Percentiles rank a stretch among this genome's conserved stretches.
Conservation (phyloP, 2,888 invertebrate genomes). For the Drosophila histrio region DNA sequence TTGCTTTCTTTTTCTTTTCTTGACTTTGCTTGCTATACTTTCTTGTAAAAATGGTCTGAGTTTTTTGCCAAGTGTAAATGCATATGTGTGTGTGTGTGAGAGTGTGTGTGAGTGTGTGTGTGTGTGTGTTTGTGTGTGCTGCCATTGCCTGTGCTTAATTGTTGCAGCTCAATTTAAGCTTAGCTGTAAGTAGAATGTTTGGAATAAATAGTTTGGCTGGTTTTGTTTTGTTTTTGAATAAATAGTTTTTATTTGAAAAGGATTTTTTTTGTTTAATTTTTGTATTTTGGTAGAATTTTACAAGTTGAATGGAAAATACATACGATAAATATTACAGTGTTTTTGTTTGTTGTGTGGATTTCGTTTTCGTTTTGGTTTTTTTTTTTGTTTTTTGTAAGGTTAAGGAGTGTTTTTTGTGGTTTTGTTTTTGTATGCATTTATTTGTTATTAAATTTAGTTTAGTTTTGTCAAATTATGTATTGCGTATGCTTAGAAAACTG, state of each 20-base stretch:
- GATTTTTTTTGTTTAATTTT: constrained; percentile 58
- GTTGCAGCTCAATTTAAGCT: constrained; percentile 37
- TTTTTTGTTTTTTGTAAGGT: constrained; percentile 14
- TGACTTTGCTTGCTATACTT: not conserved
- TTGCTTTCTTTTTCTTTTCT: constrained; percentile 22
- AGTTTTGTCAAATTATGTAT: constrained; percentile 32
- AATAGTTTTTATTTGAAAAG: constrained; percentile 79
- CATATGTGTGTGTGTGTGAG: constrained; percentile 4
- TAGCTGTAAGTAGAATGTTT: constrained; percentile 54
- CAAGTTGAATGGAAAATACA: constrained; percentile 77
- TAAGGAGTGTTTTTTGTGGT: constrained; percentile 15
- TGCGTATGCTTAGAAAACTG: constrained; percentile 49
- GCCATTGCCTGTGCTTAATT: constrained; percentile 8
- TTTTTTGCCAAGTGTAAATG: constrained; percentile 11
- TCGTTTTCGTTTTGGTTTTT: constrained; percentile 21
- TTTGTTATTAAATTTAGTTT: constrained; percentile 28
- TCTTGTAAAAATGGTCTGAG: constrained; percentile 18
- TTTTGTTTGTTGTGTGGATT: constrained; percentile 40
- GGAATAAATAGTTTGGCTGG: constrained; percentile 52
- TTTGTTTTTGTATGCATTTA: constrained; percentile 16
- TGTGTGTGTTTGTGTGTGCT: constrained; percentile 13
- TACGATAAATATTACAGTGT: constrained; percentile 74
- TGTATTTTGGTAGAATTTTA: constrained; percentile 76
- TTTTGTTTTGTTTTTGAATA: constrained; percentile 70
- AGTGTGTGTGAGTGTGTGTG: constrained; percentile 1